Percentiles rank a stretch among this genome's conserved stretches.
Evolutionary conservation across 2,888 invertebrate genomes (phyloP).

Genomic region (Eristalis intricaria): DNA sequence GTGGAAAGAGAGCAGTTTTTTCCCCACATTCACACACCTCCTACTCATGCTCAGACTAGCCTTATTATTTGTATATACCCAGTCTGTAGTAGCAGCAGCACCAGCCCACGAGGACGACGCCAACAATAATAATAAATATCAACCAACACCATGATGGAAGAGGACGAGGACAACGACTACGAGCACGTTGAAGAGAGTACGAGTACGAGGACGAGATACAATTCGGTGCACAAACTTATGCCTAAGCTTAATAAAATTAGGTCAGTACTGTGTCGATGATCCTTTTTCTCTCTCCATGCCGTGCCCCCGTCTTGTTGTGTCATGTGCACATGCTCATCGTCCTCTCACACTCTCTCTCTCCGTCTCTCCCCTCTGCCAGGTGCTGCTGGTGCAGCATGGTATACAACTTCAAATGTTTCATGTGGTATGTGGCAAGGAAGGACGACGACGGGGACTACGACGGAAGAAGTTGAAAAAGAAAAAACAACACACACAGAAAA

Average conservation of each 20-base stretch:
- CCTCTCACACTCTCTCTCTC: not conserved
- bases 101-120: constrained; percentile 61
- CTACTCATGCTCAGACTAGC: constrained; percentile 70
- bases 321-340: constrained; percentile 53
- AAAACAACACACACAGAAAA: constrained; percentile 6
- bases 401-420: constrained; percentile 30
- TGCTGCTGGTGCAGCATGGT: constrained; percentile 58
- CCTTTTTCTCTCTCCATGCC: constrained; percentile 75
- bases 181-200: not conserved
- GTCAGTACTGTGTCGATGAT: constrained; percentile 82
- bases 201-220: constrained; percentile 63
- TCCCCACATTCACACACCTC: constrained; percentile 56
- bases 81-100: not conserved
- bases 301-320: constrained; percentile 52
- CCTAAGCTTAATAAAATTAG: constrained; percentile 81
- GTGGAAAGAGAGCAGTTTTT: constrained; percentile 40
- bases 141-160: constrained; percentile 1
- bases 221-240: constrained; percentile 74
- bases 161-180: constrained; percentile 38
- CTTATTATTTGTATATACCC: constrained; percentile 66
- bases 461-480: constrained; percentile 6
- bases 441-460: not conserved
- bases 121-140: constrained; percentile 36
- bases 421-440: constrained; percentile 12
- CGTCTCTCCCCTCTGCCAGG: not conserved